Conservation (phyloP, 1,140 invertebrate species). For the Ostrea denselamellosa region DNA sequence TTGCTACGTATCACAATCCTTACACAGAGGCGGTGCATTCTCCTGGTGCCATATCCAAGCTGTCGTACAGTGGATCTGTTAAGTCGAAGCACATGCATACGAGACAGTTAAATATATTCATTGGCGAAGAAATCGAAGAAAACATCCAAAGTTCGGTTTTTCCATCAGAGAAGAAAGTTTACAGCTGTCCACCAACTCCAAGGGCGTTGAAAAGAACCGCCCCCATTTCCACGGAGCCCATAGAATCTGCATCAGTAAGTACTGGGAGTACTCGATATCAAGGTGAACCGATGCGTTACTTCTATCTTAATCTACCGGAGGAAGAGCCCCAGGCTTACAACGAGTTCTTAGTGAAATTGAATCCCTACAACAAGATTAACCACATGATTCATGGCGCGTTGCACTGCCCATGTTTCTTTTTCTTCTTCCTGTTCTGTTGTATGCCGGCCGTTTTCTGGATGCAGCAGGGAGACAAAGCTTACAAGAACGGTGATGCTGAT, state of each 20-base stretch:
- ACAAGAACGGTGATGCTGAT: constrained; percentile 53
- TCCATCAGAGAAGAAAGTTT: not conserved
- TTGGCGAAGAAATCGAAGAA: constrained; percentile 63
- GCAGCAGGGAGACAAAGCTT: constrained; percentile 56
- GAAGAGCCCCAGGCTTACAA: constrained; percentile 45
- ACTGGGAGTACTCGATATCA: not conserved
- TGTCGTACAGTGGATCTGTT: constrained; percentile 15
- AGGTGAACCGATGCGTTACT: constrained; percentile 42
- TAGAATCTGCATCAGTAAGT: not conserved
- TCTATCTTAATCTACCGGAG: constrained; percentile 46
- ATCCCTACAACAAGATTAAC: constrained; percentile 62
- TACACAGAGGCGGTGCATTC: not conserved
- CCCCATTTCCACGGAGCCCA: constrained; percentile 16
- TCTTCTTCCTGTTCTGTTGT: constrained; percentile 65
- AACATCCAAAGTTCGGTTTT: constrained; percentile 36
- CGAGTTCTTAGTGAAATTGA: constrained; percentile 53
- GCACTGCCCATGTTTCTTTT: constrained; percentile 63
- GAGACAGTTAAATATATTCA: constrained; percentile 60
- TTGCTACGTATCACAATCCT: constrained; percentile 30
- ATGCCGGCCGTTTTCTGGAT: constrained; percentile 60
- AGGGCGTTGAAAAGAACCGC: constrained; percentile 7
- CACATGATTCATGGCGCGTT: constrained; percentile 58
- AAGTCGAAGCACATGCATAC: constrained; percentile 46
- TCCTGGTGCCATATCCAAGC: not conserved
- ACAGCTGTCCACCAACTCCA: constrained; percentile 50